Evolutionary conservation across 2,113 vertebrate genomes (phyloP), one percentile per base, ranked within the genome.

Genomic region (Hypocryptadius cinnamomeus): DNA sequence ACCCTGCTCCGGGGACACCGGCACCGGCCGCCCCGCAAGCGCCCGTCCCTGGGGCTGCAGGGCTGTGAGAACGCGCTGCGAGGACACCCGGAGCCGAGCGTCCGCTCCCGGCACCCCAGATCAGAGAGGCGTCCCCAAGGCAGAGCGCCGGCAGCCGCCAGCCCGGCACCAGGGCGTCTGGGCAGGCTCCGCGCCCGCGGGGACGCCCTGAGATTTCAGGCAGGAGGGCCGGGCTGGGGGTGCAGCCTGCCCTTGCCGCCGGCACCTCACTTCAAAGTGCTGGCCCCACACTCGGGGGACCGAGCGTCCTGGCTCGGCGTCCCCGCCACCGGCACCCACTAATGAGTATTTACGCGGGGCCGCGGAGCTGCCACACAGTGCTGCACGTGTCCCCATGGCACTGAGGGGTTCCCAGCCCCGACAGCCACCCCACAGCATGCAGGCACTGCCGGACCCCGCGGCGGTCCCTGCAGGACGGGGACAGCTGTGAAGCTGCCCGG

Each of bases 241-340:
- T 79, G 66, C 76, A 85, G 56, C 33, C 79, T 22, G 13, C 77
- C 68, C 33, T 5, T 39, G 88, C 91, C 28, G 17, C 81, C 6
- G 15, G 87, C 88, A 78, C 17, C 64, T 28, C 5, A 7, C 91
- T 94, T 94, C 82, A 93, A 96, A 93, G 89, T 0, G 42, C 31
- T 7, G 8, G 76, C 31, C 53, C 57, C 57, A 33, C 76, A 15
- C 59, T 21, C 14, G 33, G 54, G 39, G 42, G 44, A 68, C 64
- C 59, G 53, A n/a, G 56, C 25, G 37, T 69, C 87, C 84, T 1
- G n/a, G 37, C 39, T 82, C 25, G 0, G 85, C 61, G 18, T 85
- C 74, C 70, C 79, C 1, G 31, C 47, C 20, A 35, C 79, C 28
- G 2, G 18, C 61, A 56, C 31, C 53, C 61, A 7, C 60, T 72